Conservation (phyloP, 2,113 vertebrate genomes). For the Turnix velox region DNA sequence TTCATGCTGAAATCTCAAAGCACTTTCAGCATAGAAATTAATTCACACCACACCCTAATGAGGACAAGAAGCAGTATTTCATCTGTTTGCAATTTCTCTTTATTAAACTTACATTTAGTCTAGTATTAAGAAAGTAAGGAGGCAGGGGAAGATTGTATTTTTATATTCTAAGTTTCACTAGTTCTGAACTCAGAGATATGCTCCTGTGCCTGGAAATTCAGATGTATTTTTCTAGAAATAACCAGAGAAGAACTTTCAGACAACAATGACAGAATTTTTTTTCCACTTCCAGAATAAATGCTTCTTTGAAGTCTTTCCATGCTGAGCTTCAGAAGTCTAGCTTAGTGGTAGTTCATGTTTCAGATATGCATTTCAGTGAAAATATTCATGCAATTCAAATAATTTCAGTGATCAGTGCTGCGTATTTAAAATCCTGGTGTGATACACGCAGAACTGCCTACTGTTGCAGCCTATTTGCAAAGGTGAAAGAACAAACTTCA, state of each 20-base stretch:
- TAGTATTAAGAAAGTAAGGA: conserved; percentile 12
- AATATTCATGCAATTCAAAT: conserved; percentile 35
- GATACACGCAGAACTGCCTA: not conserved
- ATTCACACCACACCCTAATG: conserved; percentile 32
- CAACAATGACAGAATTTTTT: not conserved
- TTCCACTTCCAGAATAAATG: not conserved
- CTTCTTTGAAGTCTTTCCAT: not conserved
- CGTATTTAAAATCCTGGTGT: conserved; percentile 10
- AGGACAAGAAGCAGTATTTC: conserved; percentile 37
- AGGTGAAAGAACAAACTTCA: conserved; percentile 21
- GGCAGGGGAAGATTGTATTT: not conserved
- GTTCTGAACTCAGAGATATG: not conserved
- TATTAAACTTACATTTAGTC: conserved; percentile 36
- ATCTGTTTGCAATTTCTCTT: conserved; percentile 50
- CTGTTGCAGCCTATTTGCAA: not conserved
- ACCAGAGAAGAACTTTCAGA: not conserved
- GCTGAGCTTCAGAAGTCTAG: not conserved
- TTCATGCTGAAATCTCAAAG: conserved; percentile 53
- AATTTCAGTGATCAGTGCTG: not conserved
- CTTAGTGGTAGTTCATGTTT: not conserved
- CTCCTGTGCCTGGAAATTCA: not conserved
- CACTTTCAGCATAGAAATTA: conserved; percentile 19
- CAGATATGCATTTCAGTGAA: not conserved
- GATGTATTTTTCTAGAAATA: not conserved
- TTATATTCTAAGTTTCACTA: not conserved